Evolutionary conservation across 2,888 invertebrate species (phyloP).

Genomic region (Hydropsyche betteni): DNA sequence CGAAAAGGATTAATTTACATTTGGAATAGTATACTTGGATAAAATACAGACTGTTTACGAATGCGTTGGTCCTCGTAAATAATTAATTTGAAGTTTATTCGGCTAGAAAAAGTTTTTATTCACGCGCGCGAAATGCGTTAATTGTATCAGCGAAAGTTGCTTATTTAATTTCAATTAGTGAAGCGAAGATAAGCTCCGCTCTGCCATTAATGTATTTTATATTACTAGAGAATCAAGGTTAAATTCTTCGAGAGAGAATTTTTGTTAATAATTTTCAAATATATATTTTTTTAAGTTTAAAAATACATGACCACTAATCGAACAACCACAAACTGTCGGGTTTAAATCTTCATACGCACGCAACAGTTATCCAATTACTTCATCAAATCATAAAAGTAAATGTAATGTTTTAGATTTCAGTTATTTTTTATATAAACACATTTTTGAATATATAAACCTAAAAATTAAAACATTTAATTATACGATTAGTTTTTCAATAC

Average conservation of each 20-base stretch:
- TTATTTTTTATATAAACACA: not conserved
- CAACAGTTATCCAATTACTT: slow-evolving; percentile 17
- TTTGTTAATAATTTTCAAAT: not conserved
- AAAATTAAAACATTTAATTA: too few relatives aligned
- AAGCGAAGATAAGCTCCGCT: slow-evolving; percentile 1
- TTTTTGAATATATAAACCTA: too few relatives aligned
- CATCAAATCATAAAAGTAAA: too few relatives aligned
- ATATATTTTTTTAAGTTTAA: not conserved
- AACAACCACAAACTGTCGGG: slow-evolving; percentile 1
- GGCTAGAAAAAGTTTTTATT: not conserved
- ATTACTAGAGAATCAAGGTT: not conserved
- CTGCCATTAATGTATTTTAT: not conserved
- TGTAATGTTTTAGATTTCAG: not conserved
- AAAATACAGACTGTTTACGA: not conserved
- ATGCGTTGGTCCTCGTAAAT: not conserved
- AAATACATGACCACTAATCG: slow-evolving; percentile 13
- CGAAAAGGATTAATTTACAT: slow-evolving; percentile 28
- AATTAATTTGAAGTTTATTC: too few relatives aligned
- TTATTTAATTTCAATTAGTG: slow-evolving; percentile 11
- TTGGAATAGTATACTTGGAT: not conserved
- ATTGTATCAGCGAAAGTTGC: slow-evolving; percentile 1
- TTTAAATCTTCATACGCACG: slow-evolving; percentile 20
- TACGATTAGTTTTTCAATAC: too few relatives aligned
- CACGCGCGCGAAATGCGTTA: not conserved
- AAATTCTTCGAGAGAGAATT: too few relatives aligned